These are phyloP conservation scores for Tholera decimalis DNA, from an alignment of 2,888 invertebrate species.

Conservation along the genomic window DNA sequence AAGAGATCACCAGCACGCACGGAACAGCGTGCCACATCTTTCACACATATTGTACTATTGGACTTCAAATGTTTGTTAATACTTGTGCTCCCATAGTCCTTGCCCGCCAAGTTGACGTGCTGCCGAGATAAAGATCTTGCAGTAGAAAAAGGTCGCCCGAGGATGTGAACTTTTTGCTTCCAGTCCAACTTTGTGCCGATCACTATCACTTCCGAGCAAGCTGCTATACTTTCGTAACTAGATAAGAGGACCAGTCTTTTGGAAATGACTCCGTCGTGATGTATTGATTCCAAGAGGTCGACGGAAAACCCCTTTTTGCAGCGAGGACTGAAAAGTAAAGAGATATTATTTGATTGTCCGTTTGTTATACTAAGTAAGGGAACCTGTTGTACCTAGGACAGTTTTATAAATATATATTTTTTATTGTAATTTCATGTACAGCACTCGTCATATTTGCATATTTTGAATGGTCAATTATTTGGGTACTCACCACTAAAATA, in stretches of 20 bases:
- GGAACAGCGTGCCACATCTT: conserved; percentile 76
- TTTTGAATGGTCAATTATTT: no score
- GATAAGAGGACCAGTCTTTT: conserved; percentile 79
- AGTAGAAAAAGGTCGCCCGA: conserved; percentile 77
- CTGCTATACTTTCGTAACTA: conserved; percentile 74
- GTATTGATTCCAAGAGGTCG: conserved; percentile 73
- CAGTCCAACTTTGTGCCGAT: conserved; percentile 71
- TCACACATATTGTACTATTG: conserved; percentile 78
- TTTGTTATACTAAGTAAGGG: no score
- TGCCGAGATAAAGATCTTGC: conserved; percentile 79
- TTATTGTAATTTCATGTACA: no score
- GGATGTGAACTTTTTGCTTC: conserved; percentile 68
- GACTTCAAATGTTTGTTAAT: conserved; percentile 62
- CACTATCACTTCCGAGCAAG: conserved; percentile 73
- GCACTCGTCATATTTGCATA: no score
- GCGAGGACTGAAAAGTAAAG: conserved; percentile 76
- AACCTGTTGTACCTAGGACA: no score
- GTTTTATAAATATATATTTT: no score
- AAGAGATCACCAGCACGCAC: conserved; percentile 83
- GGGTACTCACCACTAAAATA: no score
- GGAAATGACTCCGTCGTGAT: conserved; percentile 75
- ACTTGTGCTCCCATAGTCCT: conserved; percentile 30
- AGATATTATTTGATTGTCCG: not conserved
- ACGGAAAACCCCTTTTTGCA: conserved; percentile 85
- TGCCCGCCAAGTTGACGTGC: conserved; percentile 68